Evolutionary conservation across 2,113 vertebrate species (phyloP).

Genomic region (Macquaria australasica): DNA sequence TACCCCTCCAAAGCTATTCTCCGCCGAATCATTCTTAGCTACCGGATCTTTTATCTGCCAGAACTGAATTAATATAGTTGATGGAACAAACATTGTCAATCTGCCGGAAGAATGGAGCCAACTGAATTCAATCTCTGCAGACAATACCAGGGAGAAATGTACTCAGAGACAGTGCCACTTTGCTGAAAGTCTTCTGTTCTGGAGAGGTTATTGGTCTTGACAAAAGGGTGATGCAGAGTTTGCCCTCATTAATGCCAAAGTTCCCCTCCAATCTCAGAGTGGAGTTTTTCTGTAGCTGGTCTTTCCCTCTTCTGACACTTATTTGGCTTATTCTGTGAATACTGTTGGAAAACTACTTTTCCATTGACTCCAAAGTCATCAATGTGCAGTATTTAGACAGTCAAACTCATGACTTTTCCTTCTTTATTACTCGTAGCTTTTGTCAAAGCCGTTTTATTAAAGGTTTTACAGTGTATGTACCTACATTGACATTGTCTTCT

Average conservation of each 20-base stretch:
- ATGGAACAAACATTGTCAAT: slow-evolving; percentile 86
- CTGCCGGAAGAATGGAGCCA: slow-evolving; percentile 83
- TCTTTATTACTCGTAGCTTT: slow-evolving; percentile 65
- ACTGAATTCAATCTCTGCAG: slow-evolving; percentile 85
- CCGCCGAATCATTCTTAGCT: slow-evolving; percentile 81
- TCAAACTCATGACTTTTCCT: slow-evolving; percentile 23
- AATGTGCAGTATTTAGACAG: not conserved
- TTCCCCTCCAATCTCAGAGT: slow-evolving; percentile 47
- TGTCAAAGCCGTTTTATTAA: slow-evolving; percentile 72
- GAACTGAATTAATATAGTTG: slow-evolving; percentile 84
- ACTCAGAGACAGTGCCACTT: slow-evolving; percentile 68
- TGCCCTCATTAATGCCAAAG: slow-evolving; percentile 75
- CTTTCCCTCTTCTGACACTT: slow-evolving; percentile 9
- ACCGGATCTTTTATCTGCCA: slow-evolving; percentile 81
- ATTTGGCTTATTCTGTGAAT: slow-evolving; percentile 27
- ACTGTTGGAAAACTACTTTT: slow-evolving; percentile 19
- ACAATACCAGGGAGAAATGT: slow-evolving; percentile 76
- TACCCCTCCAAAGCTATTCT: slow-evolving; percentile 74
- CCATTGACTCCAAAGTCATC: not conserved
- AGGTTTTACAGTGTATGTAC: slow-evolving; percentile 48
- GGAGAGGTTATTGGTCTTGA: slow-evolving; percentile 75
- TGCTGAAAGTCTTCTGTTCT: slow-evolving; percentile 73
- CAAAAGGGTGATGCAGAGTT: slow-evolving; percentile 79
- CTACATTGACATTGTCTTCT: slow-evolving; percentile 61
- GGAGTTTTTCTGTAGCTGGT: slow-evolving; percentile 33